Conservation (phyloP, 2,113 vertebrate species). For the Glaucomys volans region DNA sequence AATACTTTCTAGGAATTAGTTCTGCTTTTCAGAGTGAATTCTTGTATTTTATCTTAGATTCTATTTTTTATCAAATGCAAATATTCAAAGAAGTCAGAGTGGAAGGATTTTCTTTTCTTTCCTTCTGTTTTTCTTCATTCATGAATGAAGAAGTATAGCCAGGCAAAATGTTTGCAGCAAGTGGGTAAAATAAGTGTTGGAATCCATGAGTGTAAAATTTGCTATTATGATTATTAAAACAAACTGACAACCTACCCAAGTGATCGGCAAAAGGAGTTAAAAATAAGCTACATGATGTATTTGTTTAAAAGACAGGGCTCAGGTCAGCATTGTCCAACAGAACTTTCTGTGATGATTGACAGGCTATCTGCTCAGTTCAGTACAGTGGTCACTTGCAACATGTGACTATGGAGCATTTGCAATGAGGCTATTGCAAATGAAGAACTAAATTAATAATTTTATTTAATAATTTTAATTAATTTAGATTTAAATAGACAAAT, state of each 20-base stretch:
- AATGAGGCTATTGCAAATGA: not conserved
- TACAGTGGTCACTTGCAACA: not conserved
- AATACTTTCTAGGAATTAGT: constrained; percentile 40
- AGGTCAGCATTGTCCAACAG: not conserved
- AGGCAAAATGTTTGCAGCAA: not conserved
- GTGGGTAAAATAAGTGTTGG: not conserved
- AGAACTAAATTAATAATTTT: not conserved
- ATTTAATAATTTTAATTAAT: not conserved
- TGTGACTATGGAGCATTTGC: not conserved
- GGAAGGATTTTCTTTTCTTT: not conserved
- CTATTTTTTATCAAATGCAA: not conserved
- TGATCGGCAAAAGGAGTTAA: not conserved
- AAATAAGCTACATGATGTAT: not conserved
- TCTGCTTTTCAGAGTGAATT: constrained; percentile 39
- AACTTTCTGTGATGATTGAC: not conserved
- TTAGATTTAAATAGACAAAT: not conserved
- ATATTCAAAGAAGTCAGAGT: not conserved
- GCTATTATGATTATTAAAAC: not conserved
- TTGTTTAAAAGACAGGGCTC: not conserved
- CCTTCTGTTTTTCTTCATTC: not conserved
- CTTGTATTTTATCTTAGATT: not conserved
- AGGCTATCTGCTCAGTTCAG: not conserved
- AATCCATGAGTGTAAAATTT: not conserved
- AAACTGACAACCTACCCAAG: not conserved
- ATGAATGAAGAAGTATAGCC: not conserved